phyloP scores from a whole-genome alignment of 2,888 invertebrate species.

The Creontiades dilutus region DNA sequence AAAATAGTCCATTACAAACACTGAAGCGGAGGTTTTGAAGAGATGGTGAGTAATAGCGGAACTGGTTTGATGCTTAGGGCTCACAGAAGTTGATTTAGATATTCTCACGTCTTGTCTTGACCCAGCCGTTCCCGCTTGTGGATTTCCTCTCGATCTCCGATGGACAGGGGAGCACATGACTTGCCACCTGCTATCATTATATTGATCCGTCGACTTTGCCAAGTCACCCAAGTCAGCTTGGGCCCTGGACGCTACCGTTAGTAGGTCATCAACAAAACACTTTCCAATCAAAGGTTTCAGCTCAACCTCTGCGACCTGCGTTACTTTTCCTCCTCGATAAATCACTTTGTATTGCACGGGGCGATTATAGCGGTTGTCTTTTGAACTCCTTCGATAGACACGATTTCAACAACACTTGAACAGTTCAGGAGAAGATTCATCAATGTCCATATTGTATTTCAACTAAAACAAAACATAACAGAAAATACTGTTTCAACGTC shows the following conservation, averaged over 20 bases:
- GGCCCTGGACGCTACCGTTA: constrained; percentile 60
- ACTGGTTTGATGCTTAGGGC: constrained; percentile 38
- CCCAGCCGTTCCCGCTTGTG: not conserved
- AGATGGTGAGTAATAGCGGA: constrained; percentile 42
- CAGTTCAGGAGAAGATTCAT: not conserved
- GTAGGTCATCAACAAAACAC: constrained; percentile 49
- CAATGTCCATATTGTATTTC: not conserved
- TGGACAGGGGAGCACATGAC: constrained; percentile 42
- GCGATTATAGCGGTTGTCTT: too few species aligned
- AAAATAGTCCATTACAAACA: constrained; percentile 53
- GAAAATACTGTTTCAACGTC: too few species aligned
- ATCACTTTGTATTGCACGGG: not conserved
- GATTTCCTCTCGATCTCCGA: constrained; percentile 22
- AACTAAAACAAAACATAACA: not conserved
- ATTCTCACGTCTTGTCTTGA: constrained; percentile 49
- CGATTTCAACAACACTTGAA: too few species aligned
- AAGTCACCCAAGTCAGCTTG: constrained; percentile 35
- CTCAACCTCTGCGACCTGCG: not conserved
- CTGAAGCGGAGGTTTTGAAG: constrained; percentile 29
- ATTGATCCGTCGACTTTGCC: constrained; percentile 55
- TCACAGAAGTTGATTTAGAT: constrained; percentile 44
- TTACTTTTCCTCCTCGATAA: not conserved
- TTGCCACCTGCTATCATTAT: constrained; percentile 63
- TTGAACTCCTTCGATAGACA: too few species aligned
- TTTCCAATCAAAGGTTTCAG: constrained; percentile 50